Conservation (phyloP, 2,888 invertebrate genomes). For the Drosophila ustulata region DNA sequence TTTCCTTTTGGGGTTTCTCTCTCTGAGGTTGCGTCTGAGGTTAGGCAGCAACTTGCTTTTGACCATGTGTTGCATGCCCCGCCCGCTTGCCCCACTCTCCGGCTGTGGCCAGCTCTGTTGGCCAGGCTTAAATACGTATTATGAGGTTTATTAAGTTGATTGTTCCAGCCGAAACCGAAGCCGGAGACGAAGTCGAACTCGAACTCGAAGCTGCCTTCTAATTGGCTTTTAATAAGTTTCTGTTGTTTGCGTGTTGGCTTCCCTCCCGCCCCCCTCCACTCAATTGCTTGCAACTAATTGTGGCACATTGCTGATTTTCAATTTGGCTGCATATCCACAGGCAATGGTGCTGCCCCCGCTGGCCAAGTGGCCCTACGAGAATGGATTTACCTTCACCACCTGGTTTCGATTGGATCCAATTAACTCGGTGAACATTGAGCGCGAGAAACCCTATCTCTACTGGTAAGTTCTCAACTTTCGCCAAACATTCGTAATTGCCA, state of each 20-base stretch:
- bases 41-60: slow-evolving; percentile 4
- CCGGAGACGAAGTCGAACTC: too few species aligned
- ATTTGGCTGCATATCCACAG: slow-evolving; percentile 86
- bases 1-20: slow-evolving; percentile 6
- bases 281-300: slow-evolving; percentile 24
- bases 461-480: slow-evolving; percentile 88
- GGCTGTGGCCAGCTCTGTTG: neutral
- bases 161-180: neutral
- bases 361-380: slow-evolving; percentile 99
- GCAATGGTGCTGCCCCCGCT: slow-evolving; percentile 98
- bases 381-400: slow-evolving; percentile 99
- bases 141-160: slow-evolving; percentile 44
- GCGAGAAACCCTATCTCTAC: slow-evolving; percentile 99
- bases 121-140: slow-evolving; percentile 35
- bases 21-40: neutral
- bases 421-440: slow-evolving; percentile 99
- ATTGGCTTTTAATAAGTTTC: slow-evolving; percentile 46
- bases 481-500: slow-evolving; percentile 28
- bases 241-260: neutral
- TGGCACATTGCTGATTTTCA: slow-evolving; percentile 13
- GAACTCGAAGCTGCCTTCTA: slow-evolving; percentile 22
- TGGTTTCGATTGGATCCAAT: slow-evolving; percentile 99
- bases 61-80: slow-evolving; percentile 36
- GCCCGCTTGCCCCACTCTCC: neutral
- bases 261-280: neutral